phyloP scores from a whole-genome alignment of 2,797 vertebrate species.

The Xiphophorus birchmanni region DNA sequence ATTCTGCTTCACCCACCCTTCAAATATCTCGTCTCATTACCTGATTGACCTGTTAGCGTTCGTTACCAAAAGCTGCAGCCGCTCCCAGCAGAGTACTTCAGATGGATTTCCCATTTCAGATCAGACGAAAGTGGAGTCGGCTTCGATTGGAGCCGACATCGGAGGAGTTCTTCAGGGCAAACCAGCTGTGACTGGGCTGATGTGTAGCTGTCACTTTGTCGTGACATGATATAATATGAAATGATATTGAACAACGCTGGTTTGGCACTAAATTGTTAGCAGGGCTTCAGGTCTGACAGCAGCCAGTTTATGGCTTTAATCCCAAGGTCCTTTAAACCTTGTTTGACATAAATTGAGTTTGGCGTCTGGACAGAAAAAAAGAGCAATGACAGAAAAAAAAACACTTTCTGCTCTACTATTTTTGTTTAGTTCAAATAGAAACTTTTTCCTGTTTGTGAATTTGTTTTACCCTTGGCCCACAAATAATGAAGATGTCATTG shows the following conservation, averaged over 20 bases:
- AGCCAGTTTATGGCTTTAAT: conserved; percentile 99
- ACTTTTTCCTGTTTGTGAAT: conserved; percentile 80
- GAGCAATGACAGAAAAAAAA: conserved; percentile 76
- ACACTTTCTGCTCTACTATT: conserved; percentile 86
- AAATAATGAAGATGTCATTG: conserved; percentile 60
- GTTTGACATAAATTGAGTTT: conserved; percentile 99
- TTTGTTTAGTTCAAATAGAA: conserved; percentile 89
- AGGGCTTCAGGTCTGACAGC: conserved; percentile 97
- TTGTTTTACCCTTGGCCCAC: conserved; percentile 37
- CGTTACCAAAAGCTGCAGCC: conserved; percentile 71
- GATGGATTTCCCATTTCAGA: conserved; percentile 84
- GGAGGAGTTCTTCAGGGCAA: conserved; percentile 96
- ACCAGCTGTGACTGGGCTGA: conserved; percentile 96
- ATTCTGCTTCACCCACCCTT: conserved; percentile 45
- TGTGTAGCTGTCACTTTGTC: conserved; percentile 91
- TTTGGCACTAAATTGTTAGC: conserved; percentile 99
- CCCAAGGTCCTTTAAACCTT: conserved; percentile 99
- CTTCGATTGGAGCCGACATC: conserved; percentile 91
- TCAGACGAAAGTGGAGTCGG: conserved; percentile 88
- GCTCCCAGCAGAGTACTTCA: conserved; percentile 73
- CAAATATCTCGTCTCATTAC: conserved; percentile 80
- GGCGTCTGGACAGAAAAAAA: conserved; percentile 88
- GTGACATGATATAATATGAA: conserved; percentile 99
- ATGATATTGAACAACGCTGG: conserved; percentile 98
- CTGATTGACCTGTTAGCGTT: conserved; percentile 75